Percentiles rank a stretch among this genome's conserved stretches.
phyloP scores from a whole-genome alignment of 2,113 vertebrate genomes.

The Bujurquina vittata region DNA sequence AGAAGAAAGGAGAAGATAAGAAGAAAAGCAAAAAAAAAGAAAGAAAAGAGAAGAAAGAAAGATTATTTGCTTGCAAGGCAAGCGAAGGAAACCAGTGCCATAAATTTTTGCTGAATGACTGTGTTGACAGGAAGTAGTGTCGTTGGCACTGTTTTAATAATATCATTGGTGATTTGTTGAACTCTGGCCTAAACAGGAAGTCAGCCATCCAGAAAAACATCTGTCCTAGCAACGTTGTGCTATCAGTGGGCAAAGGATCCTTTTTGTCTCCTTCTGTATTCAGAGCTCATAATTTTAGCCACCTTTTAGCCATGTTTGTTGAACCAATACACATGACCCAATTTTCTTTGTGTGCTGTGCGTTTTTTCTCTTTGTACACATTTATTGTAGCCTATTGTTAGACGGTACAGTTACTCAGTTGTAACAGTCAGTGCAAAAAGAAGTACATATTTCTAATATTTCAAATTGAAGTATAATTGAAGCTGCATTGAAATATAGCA shows the following conservation, averaged over 20 bases:
- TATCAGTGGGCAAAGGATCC: constrained; percentile 58
- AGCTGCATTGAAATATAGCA: not conserved
- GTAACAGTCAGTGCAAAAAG: too few species aligned
- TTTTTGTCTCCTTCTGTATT: constrained; percentile 62
- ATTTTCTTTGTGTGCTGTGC: constrained; percentile 3
- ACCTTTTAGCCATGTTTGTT: constrained; percentile 21
- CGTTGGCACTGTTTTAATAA: constrained; percentile 59
- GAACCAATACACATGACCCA: constrained; percentile 21
- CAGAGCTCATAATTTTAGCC: constrained; percentile 52
- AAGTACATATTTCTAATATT: not conserved
- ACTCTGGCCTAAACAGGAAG: constrained; percentile 70
- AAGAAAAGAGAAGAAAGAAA: constrained; percentile 22
- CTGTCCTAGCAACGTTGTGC: constrained; percentile 31
- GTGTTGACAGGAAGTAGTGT: constrained; percentile 73
- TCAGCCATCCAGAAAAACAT: constrained; percentile 53
- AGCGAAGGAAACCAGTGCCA: constrained; percentile 50
- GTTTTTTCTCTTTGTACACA: not conserved
- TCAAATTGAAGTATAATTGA: not conserved
- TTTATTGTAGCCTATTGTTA: not conserved
- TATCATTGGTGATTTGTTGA: constrained; percentile 59
- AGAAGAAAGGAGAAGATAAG: not conserved
- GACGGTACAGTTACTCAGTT: not conserved
- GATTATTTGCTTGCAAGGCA: constrained; percentile 31
- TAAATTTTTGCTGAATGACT: constrained; percentile 69
- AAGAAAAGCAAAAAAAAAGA: not conserved